Evolutionary conservation across 2,113 vertebrate species (phyloP).

Genomic region (Paracanthobrama guichenoti): DNA sequence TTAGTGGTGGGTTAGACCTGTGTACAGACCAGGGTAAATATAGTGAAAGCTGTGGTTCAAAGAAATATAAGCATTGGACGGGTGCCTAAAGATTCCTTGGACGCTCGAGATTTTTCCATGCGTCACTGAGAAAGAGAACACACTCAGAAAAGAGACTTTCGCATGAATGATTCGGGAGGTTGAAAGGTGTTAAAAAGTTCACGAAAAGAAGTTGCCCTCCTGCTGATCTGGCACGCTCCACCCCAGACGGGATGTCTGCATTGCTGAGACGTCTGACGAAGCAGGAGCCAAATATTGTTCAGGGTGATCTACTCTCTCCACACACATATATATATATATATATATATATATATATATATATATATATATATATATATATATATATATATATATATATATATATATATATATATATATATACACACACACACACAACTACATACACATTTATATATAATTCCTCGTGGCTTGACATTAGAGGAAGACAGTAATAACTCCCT

Average conservation of each 20-base stretch:
- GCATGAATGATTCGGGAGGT: conserved; percentile 55
- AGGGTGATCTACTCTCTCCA: conserved; percentile 36
- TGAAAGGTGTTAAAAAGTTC: conserved; percentile 68
- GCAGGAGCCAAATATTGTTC: conserved; percentile 58
- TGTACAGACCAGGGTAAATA: background rate
- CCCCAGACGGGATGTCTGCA: conserved; percentile 68
- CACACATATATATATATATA: background rate
- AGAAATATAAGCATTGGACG: background rate
- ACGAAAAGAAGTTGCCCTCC: conserved; percentile 48
- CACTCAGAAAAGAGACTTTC: conserved; percentile 61
- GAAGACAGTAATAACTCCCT: background rate
- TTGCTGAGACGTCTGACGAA: conserved; percentile 57
- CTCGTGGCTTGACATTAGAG: background rate
- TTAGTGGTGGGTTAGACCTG: background rate
- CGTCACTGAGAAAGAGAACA: conserved; percentile 20
- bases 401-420: background rate
- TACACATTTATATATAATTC: background rate
- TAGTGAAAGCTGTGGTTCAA: background rate
- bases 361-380: background rate
- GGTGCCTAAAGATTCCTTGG: conserved; percentile 13
- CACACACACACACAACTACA: background rate
- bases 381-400: background rate
- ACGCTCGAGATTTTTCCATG: conserved; percentile 34
- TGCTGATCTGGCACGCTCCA: conserved; percentile 50
- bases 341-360: background rate